A percentile compares a stretch with the other conserved stretches of the same genome.
phyloP scores from a whole-genome alignment of 2,888 invertebrate species.

The Drosophila multiciliata region DNA sequence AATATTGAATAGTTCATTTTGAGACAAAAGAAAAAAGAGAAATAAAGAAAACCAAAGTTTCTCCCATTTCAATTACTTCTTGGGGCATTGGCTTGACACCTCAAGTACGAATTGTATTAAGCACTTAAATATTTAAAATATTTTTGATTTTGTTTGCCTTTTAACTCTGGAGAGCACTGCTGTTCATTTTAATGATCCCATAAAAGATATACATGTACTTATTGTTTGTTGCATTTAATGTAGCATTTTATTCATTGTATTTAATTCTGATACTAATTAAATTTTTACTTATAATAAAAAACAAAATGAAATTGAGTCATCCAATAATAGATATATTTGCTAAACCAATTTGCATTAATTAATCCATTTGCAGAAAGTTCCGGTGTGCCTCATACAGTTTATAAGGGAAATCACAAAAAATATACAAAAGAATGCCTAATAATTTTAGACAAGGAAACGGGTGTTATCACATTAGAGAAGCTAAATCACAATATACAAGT shows the following conservation, averaged over 20 bases:
- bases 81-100: slow-evolving; percentile 18
- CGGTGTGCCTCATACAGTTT: slow-evolving; percentile 95
- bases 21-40: neutral
- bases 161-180: neutral
- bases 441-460: slow-evolving; percentile 96
- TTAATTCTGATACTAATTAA: slow-evolving; percentile 32
- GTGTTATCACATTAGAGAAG: slow-evolving; percentile 96
- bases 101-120: neutral
- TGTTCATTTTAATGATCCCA: neutral
- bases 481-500: slow-evolving; percentile 96
- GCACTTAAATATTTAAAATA: slow-evolving; percentile 7
- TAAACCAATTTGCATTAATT: neutral
- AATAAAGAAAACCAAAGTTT: slow-evolving; percentile 11
- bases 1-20: slow-evolving; percentile 22
- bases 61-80: slow-evolving; percentile 11
- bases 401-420: slow-evolving; percentile 96
- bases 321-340: neutral
- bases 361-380: slow-evolving; percentile 89
- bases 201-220: neutral
- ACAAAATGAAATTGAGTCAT: slow-evolving; percentile 19
- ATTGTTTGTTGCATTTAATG: slow-evolving; percentile 24
- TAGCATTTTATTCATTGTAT: slow-evolving; percentile 30
- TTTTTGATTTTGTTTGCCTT: slow-evolving; percentile 1
- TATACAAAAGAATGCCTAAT: slow-evolving; percentile 96
- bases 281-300: slow-evolving; percentile 14